Evolutionary conservation across 2,113 vertebrate genomes (phyloP), one percentile per base, ranked within the genome.

Genomic region (Ctenomys sociabilis): DNA sequence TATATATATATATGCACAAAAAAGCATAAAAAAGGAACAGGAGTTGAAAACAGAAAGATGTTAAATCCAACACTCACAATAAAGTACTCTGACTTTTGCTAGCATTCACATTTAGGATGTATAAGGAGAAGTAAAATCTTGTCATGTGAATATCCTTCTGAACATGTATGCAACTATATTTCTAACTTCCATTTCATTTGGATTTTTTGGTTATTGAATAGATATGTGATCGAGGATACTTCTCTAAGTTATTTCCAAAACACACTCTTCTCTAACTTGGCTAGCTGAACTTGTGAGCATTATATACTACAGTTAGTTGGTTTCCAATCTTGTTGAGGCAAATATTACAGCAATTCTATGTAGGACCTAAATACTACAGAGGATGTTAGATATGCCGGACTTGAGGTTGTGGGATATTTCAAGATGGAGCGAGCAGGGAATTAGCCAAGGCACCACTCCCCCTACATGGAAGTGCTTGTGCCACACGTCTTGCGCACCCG

Each of bases 221-320:
- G 21, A 16, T 68, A 63, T n/a, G 11, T 35, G 19, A 84, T 13
- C 75, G 70, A 43, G 35, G 8, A 64, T 28, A 45, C 78, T 64
- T 95, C 19, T 16, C 12, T 45, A 73, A 95, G 45, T 54, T 83
- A 32, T 66, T 94, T 93, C 59, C 32, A 88, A 93, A 93, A 70
- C 24, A 19, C 24, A 49, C 45, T 88, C 84, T 32, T 28, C 89
- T 43, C 43, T 82, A 75, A 54, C 75, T 85, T 85, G 72, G 14
- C 73, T 63, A 81, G 45, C 32, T 52, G 37, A 14, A 14, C 30
- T 75, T 40, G 35, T 54, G 21, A 6, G 12, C 28, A 40, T 3
- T 32, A 49, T 37, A 43, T 43, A 78, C 40, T 22, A 22, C 43
- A 24, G 37, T 78, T 32, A 30, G 49, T 49, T 73, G 87, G 78